phyloP scores from a whole-genome alignment of 1,140 invertebrate species.

The Scaptomyza hsui region DNA sequence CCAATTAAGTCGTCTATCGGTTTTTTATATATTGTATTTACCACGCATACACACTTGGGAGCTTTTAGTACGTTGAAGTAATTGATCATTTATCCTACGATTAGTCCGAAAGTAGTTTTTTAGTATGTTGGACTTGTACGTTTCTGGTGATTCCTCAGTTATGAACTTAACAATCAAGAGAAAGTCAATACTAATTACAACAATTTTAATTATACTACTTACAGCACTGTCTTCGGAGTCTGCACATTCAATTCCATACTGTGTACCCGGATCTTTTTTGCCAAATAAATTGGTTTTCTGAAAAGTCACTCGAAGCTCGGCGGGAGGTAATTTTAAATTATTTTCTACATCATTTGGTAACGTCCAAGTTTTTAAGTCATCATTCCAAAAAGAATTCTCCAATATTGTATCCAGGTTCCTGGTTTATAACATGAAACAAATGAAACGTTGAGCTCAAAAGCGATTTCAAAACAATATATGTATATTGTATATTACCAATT shows the following conservation, averaged over 20 bases:
- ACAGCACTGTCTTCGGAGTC: slow-evolving; percentile 7
- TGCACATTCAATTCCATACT: slow-evolving; percentile 1
- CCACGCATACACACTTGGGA: slow-evolving; percentile 13
- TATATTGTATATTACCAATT: slow-evolving; percentile 86
- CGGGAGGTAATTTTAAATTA: slow-evolving; percentile 47
- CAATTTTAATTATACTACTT: too few relatives aligned
- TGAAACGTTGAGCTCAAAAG: not conserved
- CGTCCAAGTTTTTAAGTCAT: slow-evolving; percentile 90
- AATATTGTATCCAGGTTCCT: slow-evolving; percentile 88
- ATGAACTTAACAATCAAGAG: slow-evolving; percentile 17
- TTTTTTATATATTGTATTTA: slow-evolving; percentile 7
- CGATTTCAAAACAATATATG: not conserved
- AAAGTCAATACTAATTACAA: too few relatives aligned
- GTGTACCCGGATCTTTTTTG: slow-evolving; percentile 1
- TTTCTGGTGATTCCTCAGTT: slow-evolving; percentile 23
- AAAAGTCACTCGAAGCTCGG: slow-evolving; percentile 22
- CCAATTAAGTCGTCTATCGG: not conserved
- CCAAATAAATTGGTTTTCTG: slow-evolving; percentile 2
- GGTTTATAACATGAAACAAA: too few relatives aligned
- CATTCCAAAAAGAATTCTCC: slow-evolving; percentile 90
- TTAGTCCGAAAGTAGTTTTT: slow-evolving; percentile 60
- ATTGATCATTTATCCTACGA: slow-evolving; percentile 38
- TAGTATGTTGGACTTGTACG: slow-evolving; percentile 46
- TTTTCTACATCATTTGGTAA: slow-evolving; percentile 86
- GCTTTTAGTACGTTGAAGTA: slow-evolving; percentile 19